Percentiles rank a stretch among this genome's conserved stretches.
Evolutionary conservation across 2,113 vertebrate genomes (phyloP).

Genomic region (Semicossyphus pulcher): DNA sequence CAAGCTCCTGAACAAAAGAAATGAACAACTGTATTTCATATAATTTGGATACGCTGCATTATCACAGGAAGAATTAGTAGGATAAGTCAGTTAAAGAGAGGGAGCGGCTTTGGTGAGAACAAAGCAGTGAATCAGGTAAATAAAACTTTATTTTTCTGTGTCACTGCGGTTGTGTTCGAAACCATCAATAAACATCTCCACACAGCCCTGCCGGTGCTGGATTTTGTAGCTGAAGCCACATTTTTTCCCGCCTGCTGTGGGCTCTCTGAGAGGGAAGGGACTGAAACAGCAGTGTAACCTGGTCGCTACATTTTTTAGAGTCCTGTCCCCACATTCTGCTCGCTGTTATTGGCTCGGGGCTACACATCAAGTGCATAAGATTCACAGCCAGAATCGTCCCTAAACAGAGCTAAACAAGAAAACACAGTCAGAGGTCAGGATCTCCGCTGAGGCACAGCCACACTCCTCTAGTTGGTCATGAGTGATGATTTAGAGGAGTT

Average conservation of each 20-base stretch:
- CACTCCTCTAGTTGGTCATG: too few relatives aligned
- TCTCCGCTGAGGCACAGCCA: too few relatives aligned
- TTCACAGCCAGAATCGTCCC: background rate
- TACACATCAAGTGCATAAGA: background rate
- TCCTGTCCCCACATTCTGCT: too few relatives aligned
- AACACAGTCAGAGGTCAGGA: too few relatives aligned
- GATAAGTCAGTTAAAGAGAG: background rate
- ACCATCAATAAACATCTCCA: background rate
- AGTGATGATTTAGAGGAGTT: too few relatives aligned
- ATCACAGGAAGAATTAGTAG: background rate
- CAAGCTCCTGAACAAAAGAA: background rate
- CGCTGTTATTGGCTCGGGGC: too few relatives aligned
- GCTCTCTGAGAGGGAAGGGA: too few relatives aligned
- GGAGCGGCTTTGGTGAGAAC: background rate
- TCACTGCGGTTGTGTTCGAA: background rate
- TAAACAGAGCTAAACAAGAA: too few relatives aligned
- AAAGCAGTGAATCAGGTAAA: background rate
- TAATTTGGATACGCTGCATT: background rate
- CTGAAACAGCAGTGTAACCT: background rate
- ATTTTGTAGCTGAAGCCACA: background rate
- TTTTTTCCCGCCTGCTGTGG: background rate
- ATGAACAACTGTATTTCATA: background rate
- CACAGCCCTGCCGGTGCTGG: background rate
- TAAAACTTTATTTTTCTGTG: background rate
- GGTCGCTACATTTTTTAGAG: too few relatives aligned